Conservation (phyloP, 1,140 invertebrate genomes). For the Helicorthomorpha holstii region DNA sequence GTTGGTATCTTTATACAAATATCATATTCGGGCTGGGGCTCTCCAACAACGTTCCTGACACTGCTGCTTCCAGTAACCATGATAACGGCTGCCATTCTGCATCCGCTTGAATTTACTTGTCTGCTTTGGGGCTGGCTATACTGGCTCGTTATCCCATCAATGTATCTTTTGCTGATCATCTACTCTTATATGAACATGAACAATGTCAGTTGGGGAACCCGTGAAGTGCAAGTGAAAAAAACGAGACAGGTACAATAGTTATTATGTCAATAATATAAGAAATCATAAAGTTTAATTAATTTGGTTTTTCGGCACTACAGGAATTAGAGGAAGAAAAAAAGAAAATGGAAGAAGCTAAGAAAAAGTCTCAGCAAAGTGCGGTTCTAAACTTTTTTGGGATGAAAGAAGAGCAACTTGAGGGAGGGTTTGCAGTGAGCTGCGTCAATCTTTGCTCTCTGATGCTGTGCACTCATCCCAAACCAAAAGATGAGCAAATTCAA, state of each 20-base stretch:
- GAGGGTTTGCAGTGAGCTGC: conserved; percentile 73
- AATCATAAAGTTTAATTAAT: no score
- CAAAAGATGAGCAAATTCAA: conserved; percentile 67
- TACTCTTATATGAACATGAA: conserved; percentile 83
- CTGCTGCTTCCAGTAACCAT: conserved; percentile 40
- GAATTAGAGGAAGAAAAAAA: conserved; percentile 79
- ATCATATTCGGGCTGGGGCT: conserved; percentile 52
- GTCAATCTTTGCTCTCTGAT: conserved; percentile 78
- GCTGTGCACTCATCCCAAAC: conserved; percentile 72
- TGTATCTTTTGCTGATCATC: conserved; percentile 82
- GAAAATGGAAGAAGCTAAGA: conserved; percentile 64
- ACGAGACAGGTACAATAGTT: conserved; percentile 25
- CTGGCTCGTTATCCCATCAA: conserved; percentile 79
- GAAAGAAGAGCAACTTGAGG: conserved; percentile 59
- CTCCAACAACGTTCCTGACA: conserved; percentile 62
- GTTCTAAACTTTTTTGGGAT: conserved; percentile 59
- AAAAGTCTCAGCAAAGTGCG: conserved; percentile 56
- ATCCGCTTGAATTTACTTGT: conserved; percentile 67
- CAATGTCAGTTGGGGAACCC: conserved; percentile 76
- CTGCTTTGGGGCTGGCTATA: conserved; percentile 62
- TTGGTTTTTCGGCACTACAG: no score
- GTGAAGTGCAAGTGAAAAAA: conserved; percentile 38
- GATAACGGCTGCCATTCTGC: conserved; percentile 51
- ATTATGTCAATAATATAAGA: no score
- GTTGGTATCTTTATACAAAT: conserved; percentile 71